These are phyloP conservation scores for Tipula unca DNA, from an alignment of 2,888 invertebrate genomes.

Conservation along the genomic window DNA sequence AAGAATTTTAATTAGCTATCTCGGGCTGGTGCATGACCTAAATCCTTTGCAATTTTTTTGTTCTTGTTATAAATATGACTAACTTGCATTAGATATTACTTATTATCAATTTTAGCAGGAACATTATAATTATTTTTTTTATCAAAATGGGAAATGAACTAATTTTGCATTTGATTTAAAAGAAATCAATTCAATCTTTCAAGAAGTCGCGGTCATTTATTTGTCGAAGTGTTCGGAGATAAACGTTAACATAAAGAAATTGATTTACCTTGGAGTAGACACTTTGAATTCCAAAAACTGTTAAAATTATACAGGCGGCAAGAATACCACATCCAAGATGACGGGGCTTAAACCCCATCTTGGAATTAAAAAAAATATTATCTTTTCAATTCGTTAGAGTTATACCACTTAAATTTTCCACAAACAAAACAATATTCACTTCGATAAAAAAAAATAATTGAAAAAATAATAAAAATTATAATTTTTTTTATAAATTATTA, in stretches of 20 bases:
- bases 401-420: neutral
- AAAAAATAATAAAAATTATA: neutral
- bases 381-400: neutral
- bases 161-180: neutral
- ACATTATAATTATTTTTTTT: neutral
- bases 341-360: constrained; percentile 19
- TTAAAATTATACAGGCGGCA: neutral
- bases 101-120: neutral
- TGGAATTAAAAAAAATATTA: neutral
- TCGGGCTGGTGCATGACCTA: neutral
- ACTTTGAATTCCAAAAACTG: constrained; percentile 20
- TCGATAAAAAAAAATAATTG: neutral
- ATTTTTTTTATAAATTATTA: neutral
- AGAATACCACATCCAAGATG: constrained; percentile 9
- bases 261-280: constrained; percentile 21
- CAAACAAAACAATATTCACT: neutral
- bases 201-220: neutral
- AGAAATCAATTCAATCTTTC: neutral
- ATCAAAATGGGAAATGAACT: neutral
- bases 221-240: neutral
- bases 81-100: neutral
- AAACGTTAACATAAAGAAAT: neutral
- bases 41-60: neutral
- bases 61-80: neutral
- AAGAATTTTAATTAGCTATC: neutral